phyloP scores from a whole-genome alignment of 2,888 invertebrate species.

The Caenorhabditis wallacei region DNA sequence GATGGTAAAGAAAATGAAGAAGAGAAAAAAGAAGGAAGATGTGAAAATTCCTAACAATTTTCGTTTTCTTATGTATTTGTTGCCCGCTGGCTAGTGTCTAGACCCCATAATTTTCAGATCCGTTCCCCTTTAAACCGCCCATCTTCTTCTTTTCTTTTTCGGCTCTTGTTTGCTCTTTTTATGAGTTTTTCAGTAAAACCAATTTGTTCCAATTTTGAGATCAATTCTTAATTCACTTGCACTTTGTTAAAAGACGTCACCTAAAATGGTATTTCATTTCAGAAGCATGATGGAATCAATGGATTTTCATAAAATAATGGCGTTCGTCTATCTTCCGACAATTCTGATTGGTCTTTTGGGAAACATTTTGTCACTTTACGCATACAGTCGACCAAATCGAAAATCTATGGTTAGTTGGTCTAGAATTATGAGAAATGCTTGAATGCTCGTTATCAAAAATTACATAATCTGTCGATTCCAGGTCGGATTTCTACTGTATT shows the following conservation, averaged over 20 bases:
- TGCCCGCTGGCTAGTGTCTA: conserved; percentile 38
- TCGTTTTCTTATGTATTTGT: conserved; percentile 37
- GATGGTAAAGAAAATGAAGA: not conserved
- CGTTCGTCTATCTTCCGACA: conserved; percentile 59
- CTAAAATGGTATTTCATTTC: conserved; percentile 3
- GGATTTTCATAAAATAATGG: conserved; percentile 64
- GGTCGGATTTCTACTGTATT: conserved; percentile 62
- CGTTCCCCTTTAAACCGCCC: conserved; percentile 4
- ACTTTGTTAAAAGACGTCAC: too few species aligned
- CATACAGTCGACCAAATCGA: conserved; percentile 55
- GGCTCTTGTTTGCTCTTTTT: conserved; percentile 33
- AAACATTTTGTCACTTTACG: conserved; percentile 57
- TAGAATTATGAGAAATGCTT: too few species aligned
- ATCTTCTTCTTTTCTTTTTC: conserved; percentile 5
- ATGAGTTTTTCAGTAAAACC: not conserved
- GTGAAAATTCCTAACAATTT: conserved; percentile 31
- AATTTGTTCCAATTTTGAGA: too few species aligned
- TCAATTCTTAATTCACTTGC: too few species aligned
- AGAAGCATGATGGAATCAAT: conserved; percentile 56
- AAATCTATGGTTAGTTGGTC: conserved; percentile 51
- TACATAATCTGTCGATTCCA: conserved; percentile 39
- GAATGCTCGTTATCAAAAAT: too few species aligned
- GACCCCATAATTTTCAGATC: conserved; percentile 41
- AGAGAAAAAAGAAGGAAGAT: conserved; percentile 11
- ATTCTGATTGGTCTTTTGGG: conserved; percentile 60